A percentile compares a stretch with the other conserved stretches of the same genome.
phyloP scores from a whole-genome alignment of 53 echinoderm and acorn worm species.

The Apostichopus leukothele region DNA sequence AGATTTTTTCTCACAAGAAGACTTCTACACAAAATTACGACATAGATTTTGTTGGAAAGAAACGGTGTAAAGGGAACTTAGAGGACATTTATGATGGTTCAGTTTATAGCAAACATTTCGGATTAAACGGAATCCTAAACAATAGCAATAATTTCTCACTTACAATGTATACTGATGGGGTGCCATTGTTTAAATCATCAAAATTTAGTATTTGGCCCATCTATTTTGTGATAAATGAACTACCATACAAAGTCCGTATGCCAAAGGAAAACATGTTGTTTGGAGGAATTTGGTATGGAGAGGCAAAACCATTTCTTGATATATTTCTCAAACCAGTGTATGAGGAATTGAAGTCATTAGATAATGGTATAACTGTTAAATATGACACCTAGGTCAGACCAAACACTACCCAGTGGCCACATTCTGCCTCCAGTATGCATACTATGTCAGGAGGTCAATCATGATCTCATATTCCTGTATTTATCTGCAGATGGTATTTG shows the following conservation, averaged over 20 bases:
- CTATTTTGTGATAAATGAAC: background rate
- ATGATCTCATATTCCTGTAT: no score
- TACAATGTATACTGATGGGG: conserved; percentile 51
- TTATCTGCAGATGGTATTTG: no score
- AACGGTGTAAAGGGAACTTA: background rate
- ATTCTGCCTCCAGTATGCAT: no score
- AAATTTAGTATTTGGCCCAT: conserved; percentile 2
- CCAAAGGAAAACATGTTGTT: background rate
- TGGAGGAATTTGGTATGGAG: background rate
- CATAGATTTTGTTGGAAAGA: background rate
- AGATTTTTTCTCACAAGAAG: no score
- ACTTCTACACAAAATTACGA: no score
- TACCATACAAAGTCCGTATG: background rate
- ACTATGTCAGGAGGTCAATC: no score
- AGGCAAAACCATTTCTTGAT: background rate
- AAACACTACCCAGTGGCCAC: no score
- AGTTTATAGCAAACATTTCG: conserved; percentile 11
- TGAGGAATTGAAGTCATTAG: background rate
- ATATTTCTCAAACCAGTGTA: background rate
- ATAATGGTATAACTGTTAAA: background rate
- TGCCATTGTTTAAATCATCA: conserved; percentile 2
- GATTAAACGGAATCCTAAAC: conserved; percentile 17
- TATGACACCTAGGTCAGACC: no score
- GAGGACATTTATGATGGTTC: conserved; percentile 53
- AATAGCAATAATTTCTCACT: conserved; percentile 49